phyloP scores from a whole-genome alignment of 35 echinoderm and acorn worm genomes.

The Apostichopus californicus region DNA sequence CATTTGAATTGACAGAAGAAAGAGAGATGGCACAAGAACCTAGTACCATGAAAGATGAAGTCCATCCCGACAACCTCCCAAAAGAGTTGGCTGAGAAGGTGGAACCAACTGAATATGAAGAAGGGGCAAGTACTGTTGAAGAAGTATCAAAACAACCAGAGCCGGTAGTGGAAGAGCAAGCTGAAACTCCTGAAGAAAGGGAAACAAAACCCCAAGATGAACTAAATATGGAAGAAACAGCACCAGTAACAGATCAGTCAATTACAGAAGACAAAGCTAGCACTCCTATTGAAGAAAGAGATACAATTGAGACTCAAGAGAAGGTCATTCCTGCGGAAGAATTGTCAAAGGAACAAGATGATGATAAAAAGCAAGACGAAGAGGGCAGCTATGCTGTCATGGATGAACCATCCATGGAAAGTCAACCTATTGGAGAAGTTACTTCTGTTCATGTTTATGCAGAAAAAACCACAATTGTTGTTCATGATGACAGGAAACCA shows the following conservation, averaged over 20 bases:
- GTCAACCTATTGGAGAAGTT: constrained; percentile 41
- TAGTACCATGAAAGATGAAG: background rate
- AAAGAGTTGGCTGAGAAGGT: background rate
- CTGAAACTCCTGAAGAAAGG: background rate
- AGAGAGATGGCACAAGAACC: background rate
- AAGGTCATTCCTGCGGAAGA: constrained; percentile 38
- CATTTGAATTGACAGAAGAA: background rate
- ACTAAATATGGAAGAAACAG: constrained; percentile 42
- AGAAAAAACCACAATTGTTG: background rate
- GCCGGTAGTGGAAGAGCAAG: background rate
- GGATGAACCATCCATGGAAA: background rate
- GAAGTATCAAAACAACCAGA: background rate
- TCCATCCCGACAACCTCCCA: background rate
- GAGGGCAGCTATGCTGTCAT: background rate
- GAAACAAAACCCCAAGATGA: constrained; percentile 43
- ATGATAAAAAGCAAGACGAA: background rate
- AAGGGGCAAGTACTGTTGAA: background rate
- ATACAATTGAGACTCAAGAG: background rate
- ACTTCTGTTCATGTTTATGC: background rate
- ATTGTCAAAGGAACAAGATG: background rate
- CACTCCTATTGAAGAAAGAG: constrained; percentile 8
- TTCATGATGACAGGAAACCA: background rate
- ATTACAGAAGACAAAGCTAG: constrained; percentile 6
- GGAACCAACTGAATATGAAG: no score
- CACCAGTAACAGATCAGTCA: constrained; percentile 23